Conservation (phyloP, 2,797 vertebrate species). For the Percopsis omiscomaycus region DNA sequence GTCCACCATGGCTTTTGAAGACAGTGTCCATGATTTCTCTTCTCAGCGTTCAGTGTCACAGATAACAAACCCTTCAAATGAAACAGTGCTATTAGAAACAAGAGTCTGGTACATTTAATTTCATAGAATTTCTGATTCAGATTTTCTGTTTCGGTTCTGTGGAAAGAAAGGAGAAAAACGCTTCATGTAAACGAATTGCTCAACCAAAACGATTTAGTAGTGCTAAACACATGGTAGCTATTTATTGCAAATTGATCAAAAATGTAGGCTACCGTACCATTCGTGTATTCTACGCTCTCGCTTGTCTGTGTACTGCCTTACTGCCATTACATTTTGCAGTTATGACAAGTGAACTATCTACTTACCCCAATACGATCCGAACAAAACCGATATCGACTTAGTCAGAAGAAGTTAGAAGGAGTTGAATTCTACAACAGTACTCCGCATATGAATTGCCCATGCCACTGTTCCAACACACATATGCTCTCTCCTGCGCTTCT, state of each 20-base stretch:
- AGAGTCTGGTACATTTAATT: not conserved
- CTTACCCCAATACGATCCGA: slow-evolving; percentile 36
- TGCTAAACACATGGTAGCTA: not conserved
- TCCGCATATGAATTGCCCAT: not conserved
- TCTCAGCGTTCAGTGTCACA: not conserved
- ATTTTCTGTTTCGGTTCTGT: too few relatives aligned
- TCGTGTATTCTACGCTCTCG: not conserved
- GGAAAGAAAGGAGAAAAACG: not conserved
- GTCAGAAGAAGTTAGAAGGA: not conserved
- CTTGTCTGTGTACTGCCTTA: too few relatives aligned
- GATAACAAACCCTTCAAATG: slow-evolving; percentile 15
- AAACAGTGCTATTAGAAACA: not conserved
- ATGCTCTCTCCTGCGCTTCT: not conserved
- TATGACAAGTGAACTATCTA: not conserved
- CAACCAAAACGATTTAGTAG: not conserved
- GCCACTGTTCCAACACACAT: too few relatives aligned
- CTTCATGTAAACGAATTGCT: not conserved
- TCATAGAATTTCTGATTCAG: too few relatives aligned
- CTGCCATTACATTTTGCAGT: too few relatives aligned
- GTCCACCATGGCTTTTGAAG: not conserved
- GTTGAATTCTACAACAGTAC: not conserved
- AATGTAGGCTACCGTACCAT: not conserved
- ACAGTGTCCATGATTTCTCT: slow-evolving; percentile 52
- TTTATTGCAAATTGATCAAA: not conserved
- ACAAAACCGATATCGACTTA: too few relatives aligned